Evolutionary conservation across 2,113 vertebrate species (phyloP).

Genomic region (Megalops atlanticus): DNA sequence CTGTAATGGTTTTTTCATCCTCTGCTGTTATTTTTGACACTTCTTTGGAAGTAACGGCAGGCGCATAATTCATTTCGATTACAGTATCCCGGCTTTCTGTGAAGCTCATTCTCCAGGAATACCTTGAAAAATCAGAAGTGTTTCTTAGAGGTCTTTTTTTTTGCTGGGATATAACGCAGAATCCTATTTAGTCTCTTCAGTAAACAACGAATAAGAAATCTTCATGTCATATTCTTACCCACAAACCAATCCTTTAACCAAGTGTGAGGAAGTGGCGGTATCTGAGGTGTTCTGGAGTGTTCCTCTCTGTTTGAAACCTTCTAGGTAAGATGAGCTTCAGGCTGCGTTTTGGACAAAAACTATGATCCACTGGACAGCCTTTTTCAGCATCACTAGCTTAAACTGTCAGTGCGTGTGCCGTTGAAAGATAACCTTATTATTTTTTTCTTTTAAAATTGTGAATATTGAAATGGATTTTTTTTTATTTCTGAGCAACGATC

Average conservation of each 20-base stretch:
- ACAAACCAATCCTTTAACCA: neutral
- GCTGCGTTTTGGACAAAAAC: neutral
- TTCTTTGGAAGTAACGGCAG: neutral
- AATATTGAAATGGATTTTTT: neutral
- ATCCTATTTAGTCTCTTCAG: neutral
- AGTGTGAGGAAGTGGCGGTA: neutral
- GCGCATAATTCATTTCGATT: neutral
- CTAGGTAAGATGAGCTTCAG: neutral
- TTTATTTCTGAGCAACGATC: too few relatives aligned
- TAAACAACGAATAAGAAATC: neutral
- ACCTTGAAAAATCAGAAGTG: neutral
- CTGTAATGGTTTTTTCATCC: neutral
- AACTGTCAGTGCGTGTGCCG: neutral
- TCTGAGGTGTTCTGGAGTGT: neutral
- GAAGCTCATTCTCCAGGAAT: neutral
- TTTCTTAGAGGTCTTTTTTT: neutral
- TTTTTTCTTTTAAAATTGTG: neutral
- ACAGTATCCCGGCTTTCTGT: neutral
- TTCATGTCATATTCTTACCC: neutral
- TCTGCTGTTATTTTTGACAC: neutral
- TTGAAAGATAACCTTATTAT: neutral
- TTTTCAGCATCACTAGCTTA: neutral
- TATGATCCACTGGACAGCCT: neutral
- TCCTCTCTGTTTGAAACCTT: neutral
- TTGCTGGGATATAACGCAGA: neutral